Conservation (phyloP, 2,888 invertebrate species). For the Dione juno region DNA sequence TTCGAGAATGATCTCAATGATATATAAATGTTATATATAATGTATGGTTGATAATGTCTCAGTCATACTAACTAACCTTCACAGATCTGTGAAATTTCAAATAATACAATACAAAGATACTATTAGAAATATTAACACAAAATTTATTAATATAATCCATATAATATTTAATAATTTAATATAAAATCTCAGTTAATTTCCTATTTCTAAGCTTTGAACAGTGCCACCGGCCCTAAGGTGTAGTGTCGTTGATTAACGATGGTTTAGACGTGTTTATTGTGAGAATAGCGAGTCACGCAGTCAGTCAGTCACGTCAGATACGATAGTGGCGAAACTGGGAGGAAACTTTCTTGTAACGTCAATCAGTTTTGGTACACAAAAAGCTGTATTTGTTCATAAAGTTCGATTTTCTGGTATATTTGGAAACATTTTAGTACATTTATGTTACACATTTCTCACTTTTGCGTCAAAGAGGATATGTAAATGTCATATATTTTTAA, state of each 20-base stretch:
- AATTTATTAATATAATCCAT: not conserved
- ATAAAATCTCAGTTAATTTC: not conserved
- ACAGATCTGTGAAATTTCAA: too few species aligned
- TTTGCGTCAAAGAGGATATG: too few species aligned
- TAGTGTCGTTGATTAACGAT: constrained; percentile 76
- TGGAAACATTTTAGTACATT: too few species aligned
- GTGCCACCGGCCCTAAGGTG: constrained; percentile 61
- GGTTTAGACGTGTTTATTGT: constrained; percentile 76
- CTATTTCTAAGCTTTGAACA: not conserved
- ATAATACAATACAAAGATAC: too few species aligned
- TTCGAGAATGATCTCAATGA: too few species aligned
- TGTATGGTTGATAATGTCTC: too few species aligned
- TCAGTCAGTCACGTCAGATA: constrained; percentile 53
- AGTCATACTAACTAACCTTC: too few species aligned
- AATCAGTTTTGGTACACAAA: constrained; percentile 6
- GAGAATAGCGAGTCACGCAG: constrained; percentile 60
- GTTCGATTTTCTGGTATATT: not conserved
- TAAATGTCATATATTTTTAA: too few species aligned
- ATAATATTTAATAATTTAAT: not conserved
- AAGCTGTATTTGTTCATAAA: not conserved
- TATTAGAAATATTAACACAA: too few species aligned
- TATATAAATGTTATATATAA: too few species aligned
- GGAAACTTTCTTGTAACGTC: constrained; percentile 35
- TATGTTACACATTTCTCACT: too few species aligned
- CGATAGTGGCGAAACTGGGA: constrained; percentile 33